Base-by-base conservation (phyloP, 2,888 invertebrate species). In the Platycheirus rosarum region DNA sequence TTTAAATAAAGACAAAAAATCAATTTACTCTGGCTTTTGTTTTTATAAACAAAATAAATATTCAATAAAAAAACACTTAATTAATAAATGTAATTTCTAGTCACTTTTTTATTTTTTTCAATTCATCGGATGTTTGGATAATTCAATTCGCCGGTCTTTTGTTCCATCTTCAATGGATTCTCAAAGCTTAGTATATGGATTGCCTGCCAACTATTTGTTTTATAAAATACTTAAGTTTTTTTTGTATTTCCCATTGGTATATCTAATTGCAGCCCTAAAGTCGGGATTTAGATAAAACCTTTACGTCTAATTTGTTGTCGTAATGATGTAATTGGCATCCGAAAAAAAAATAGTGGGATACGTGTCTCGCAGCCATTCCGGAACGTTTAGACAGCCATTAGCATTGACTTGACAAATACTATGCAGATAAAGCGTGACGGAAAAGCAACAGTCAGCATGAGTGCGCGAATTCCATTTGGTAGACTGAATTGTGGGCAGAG, bases 331-430 rank as follows among this genome's bases (percentile, higher is more conserved):
- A 80, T 80, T 66, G 71, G 14, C 29, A 42, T 48, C 29, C 8
- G 23, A 44, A 60, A 57, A 57, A 3, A 48, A 29, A 26, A 26
- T 6, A 35, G 11, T 20, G 9, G 14, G 18, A 53, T 14, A 44
- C 9, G 35, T 42, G 49, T 70, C 32, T 37, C 44, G 51, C 9
- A 49, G 32, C 7, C 55, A 40, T 60, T 69, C 35, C 20, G 51
- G 40, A 51, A 48, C 74, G 69, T 65, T 80, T 70, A 75, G 75
- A 65, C 44, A 60, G 44, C 51, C 68, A 71, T 80, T 75, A 80
- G 75, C 69, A 57, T 79, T 65, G 66, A 70, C n/a, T n/a, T n/a
- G n/a, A n/a, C n/a, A 65, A 53, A 26, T 37, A 23, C 16, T 32
- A n/a, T n/a, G n/a, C n/a, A 44, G 78, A 79, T 79, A 79, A 57